phyloP scores from a whole-genome alignment of 2,113 vertebrate species.

The Equus quagga region DNA sequence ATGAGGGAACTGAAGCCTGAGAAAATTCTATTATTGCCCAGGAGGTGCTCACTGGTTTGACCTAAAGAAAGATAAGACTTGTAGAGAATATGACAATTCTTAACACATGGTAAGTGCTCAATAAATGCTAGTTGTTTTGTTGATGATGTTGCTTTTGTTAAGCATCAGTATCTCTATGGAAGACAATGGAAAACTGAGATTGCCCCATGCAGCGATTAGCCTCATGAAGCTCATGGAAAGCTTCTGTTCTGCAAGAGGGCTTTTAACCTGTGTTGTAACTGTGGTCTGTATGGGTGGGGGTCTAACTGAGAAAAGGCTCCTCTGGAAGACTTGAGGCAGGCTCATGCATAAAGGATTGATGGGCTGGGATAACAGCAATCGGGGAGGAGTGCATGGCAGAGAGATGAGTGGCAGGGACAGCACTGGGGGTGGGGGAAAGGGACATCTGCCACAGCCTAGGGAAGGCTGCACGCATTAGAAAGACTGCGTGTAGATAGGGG shows the following conservation, averaged over 20 bases:
- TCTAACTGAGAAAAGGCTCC: background rate
- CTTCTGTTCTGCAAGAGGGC: background rate
- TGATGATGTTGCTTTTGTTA: background rate
- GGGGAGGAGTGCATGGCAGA: background rate
- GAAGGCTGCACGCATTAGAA: background rate
- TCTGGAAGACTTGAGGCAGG: background rate
- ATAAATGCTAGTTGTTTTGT: background rate
- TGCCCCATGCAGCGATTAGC: background rate
- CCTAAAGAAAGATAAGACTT: background rate
- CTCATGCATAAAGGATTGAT: background rate
- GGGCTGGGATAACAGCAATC: background rate
- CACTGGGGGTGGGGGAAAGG: rapidly evolving
- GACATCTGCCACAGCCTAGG: background rate
- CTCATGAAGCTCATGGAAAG: background rate
- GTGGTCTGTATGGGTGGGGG: background rate
- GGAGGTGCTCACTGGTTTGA: background rate
- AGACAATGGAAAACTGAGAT: background rate
- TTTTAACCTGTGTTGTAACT: background rate
- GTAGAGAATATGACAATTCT: background rate
- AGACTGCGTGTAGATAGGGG: background rate
- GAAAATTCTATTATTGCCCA: background rate
- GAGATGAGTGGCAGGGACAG: background rate
- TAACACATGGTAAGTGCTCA: background rate
- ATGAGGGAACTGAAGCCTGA: background rate
- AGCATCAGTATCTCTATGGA: background rate